Evolutionary conservation across 2,797 vertebrate species (phyloP).

Genomic region (Megalops cyprinoides): DNA sequence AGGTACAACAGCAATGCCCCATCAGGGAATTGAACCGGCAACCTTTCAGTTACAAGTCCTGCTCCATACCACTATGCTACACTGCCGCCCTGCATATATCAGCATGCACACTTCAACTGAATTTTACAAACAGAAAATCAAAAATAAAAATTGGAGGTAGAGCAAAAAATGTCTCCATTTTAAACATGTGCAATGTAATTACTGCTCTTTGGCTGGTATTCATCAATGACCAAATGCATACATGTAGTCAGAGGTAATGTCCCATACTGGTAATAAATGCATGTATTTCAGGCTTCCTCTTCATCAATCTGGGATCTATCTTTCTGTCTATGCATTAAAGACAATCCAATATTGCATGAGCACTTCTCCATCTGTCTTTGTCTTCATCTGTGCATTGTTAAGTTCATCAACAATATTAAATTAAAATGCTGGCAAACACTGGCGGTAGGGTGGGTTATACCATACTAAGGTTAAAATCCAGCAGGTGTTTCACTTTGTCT

Average conservation of each 20-base stretch:
- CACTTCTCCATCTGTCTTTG: background rate
- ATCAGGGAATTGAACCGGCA: no score
- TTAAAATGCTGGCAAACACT: background rate
- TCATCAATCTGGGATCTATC: background rate
- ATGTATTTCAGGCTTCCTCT: background rate
- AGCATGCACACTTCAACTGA: no score
- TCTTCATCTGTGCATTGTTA: background rate
- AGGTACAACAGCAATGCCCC: no score
- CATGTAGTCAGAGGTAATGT: background rate
- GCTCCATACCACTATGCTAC: no score
- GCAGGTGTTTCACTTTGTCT: background rate
- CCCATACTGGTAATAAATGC: background rate
- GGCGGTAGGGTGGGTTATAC: background rate
- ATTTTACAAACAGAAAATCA: background rate
- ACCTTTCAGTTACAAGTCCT: no score
- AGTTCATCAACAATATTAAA: background rate
- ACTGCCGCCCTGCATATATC: no score
- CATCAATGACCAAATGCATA: constrained; percentile 13
- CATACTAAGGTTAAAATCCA: background rate
- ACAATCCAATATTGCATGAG: constrained; percentile 11
- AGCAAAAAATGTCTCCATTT: background rate
- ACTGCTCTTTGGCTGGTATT: background rate
- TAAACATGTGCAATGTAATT: background rate
- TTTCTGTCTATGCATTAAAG: background rate
- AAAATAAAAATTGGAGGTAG: background rate